phyloP scores from a whole-genome alignment of 2,797 vertebrate genomes.

The Perodicticus potto region DNA sequence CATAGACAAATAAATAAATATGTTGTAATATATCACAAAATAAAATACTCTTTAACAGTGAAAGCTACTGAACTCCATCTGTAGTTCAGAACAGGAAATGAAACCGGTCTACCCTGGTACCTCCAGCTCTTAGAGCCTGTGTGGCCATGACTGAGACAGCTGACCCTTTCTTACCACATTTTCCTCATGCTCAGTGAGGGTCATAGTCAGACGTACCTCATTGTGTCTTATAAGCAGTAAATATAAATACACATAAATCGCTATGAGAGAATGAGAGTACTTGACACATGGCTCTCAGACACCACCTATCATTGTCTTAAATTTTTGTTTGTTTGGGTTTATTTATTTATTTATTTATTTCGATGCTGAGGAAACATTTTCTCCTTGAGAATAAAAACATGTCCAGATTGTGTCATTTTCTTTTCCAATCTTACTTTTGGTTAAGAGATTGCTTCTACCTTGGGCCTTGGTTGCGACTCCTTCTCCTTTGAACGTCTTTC shows the following conservation, averaged over 20 bases:
- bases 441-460: background rate
- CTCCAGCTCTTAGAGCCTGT: background rate
- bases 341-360: background rate
- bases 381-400: background rate
- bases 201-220: background rate
- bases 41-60: background rate
- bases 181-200: background rate
- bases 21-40: background rate
- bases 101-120: background rate
- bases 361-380: background rate
- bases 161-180: background rate
- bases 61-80: background rate
- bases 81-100: background rate
- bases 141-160: background rate
- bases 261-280: background rate
- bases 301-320: background rate
- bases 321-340: background rate
- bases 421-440: background rate
- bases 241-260: background rate
- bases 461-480: background rate
- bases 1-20: background rate
- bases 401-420: background rate
- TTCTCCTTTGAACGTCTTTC: background rate
- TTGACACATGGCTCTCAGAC: background rate
- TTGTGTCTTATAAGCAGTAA: background rate